Evolutionary conservation across 2,797 vertebrate species (phyloP).

Genomic region (Erethizon dorsatum): DNA sequence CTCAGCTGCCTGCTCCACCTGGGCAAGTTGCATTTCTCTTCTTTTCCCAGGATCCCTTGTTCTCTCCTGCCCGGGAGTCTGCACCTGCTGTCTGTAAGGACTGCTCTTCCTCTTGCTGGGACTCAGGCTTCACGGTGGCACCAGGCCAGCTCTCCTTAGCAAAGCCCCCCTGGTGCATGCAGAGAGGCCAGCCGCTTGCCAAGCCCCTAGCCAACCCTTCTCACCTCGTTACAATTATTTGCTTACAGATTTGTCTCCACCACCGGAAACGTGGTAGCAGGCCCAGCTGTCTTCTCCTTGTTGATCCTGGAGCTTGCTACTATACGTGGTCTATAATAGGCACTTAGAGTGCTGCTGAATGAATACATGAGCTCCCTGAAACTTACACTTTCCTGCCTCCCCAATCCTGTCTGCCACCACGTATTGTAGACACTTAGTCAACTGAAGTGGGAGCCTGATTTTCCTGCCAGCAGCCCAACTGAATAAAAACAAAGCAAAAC

Average conservation of each 20-base stretch:
- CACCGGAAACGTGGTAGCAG: background rate
- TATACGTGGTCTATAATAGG: background rate
- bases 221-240: background rate
- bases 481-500: slow-evolving; percentile 71
- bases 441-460: slow-evolving; percentile 50
- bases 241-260: background rate
- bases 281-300: background rate
- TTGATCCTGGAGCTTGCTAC: slow-evolving; percentile 36
- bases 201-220: background rate
- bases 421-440: slow-evolving; percentile 71
- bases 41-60: background rate
- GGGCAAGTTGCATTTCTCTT: background rate
- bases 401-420: slow-evolving; percentile 78
- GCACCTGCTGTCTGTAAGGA: background rate
- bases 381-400: slow-evolving; percentile 52
- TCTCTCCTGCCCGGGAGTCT: background rate
- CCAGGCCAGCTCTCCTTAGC: background rate
- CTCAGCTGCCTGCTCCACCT: background rate
- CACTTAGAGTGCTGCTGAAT: slow-evolving; percentile 63
- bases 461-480: slow-evolving; percentile 57
- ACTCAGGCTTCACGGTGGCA: background rate
- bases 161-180: background rate
- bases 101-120: background rate
- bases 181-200: background rate
- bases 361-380: slow-evolving; percentile 38